Conservation (phyloP, 2,797 vertebrate species). For the Lutjanus campechanus region DNA sequence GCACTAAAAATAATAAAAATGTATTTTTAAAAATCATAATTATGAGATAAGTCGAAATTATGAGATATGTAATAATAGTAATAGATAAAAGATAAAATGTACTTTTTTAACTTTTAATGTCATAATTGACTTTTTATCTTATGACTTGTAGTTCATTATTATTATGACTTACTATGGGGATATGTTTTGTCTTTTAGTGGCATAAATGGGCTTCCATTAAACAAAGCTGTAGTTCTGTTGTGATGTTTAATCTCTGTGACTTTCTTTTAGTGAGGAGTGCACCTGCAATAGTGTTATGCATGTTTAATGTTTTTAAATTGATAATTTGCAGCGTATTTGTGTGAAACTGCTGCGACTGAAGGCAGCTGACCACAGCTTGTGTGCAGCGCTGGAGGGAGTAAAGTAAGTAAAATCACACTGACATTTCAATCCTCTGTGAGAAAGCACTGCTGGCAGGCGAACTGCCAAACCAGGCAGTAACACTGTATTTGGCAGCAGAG, state of each 20-base stretch:
- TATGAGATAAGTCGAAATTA: no score
- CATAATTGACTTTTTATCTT: no score
- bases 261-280: neutral
- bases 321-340: neutral
- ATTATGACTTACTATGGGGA: no score
- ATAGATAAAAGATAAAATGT: neutral
- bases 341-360: constrained; percentile 8
- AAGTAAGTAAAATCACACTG: constrained; percentile 36
- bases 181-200: no score
- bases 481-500: constrained; percentile 49
- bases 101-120: no score
- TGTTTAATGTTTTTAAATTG: neutral
- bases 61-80: no score
- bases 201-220: no score
- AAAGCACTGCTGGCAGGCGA: constrained; percentile 43
- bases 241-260: neutral
- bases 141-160: neutral
- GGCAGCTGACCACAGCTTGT: constrained; percentile 1
- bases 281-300: neutral
- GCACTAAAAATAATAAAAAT: no score
- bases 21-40: no score
- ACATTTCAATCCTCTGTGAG: constrained; percentile 53
- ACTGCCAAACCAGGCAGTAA: constrained; percentile 39
- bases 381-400: constrained; percentile 1
- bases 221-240: neutral